phyloP scores from a whole-genome alignment of 1,140 invertebrate species.

The Lepidurus arcticus region DNA sequence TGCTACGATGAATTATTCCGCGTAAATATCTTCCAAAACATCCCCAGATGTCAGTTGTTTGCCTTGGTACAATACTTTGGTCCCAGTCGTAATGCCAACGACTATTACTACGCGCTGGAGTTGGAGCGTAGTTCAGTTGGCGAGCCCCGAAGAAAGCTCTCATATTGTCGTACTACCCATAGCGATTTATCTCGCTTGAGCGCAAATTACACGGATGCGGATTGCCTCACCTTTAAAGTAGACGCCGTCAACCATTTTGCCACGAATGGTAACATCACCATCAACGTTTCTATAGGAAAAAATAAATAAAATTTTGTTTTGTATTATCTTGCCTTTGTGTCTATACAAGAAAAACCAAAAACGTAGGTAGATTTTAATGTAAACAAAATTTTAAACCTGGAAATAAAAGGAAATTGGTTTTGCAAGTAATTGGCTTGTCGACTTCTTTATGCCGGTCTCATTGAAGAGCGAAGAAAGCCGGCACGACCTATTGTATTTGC shows the following conservation, averaged over 20 bases:
- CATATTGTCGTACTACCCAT: slow-evolving; percentile 27
- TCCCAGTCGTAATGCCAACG: slow-evolving; percentile 16
- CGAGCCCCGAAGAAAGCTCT: neutral
- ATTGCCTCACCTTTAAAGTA: neutral
- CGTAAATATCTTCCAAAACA: slow-evolving; percentile 35
- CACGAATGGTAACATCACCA: neutral
- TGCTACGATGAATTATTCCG: slow-evolving; percentile 36
- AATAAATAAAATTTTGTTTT: neutral
- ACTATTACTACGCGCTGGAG: slow-evolving; percentile 24
- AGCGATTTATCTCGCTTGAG: slow-evolving; percentile 9
- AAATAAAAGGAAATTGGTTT: neutral
- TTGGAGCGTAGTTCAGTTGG: neutral
- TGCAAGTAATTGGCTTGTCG: neutral
- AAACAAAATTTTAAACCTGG: neutral
- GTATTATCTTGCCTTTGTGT: neutral
- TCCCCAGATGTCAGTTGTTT: slow-evolving; percentile 31
- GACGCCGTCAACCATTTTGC: neutral
- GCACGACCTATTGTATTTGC: neutral
- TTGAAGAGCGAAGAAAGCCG: neutral
- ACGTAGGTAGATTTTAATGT: neutral
- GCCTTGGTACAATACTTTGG: slow-evolving; percentile 34
- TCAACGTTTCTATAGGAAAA: neutral
- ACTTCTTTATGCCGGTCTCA: neutral
- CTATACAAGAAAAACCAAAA: no score
- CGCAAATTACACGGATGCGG: neutral